Base-by-base conservation (phyloP, 2,888 invertebrate genomes). In the Drosophila nr. fundita region DNA sequence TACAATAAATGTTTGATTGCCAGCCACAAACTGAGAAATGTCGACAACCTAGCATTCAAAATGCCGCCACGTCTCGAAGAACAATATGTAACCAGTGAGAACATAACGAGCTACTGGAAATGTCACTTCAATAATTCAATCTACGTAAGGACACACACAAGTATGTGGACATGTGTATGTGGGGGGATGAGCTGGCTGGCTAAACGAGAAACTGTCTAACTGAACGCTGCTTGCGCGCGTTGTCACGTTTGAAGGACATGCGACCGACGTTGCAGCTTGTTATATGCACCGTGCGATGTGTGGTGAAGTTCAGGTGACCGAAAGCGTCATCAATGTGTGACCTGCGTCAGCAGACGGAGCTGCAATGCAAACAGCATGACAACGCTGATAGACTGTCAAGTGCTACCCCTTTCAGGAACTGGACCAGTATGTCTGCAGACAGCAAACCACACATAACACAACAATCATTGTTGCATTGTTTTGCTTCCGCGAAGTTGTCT, bases 191-290 rank as follows among this genome's bases (percentile, higher is more conserved):
- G 24, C 3, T 53, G 21, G 53, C 24, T 24, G 10, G 4, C 24
- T 54, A 18, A 13, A 55, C n/a, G 55, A 27, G 38, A 13, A 38
- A 45, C 24, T 38, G 11, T 29, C n/a, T 29, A 38, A 29, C 24
- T 38, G 27, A 29, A 29, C 27, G n/a, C 13, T 27, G 27, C 38
- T n/a, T 50, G 18, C 4, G 54, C 38, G 27, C 38, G n/a, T n/a
- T 27, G 38, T 55, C 54, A 55, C 55, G 38, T 55, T 55, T 55
- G 36, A 29, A 29, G n/a, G 38, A 13, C 55, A 55, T 55, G 38
- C 38, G 55, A 55, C 38, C 29, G n/a, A 38, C 27, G 38, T 13
- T 29, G 55, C 38, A 55, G 27, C 8, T 29, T 38, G 27, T 27
- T 54, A 36, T 21, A 18, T 27, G 11, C 36, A 27, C 21, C 7